Base-by-base conservation (phyloP, 2,888 invertebrate genomes). In the Drosophila anceps region DNA sequence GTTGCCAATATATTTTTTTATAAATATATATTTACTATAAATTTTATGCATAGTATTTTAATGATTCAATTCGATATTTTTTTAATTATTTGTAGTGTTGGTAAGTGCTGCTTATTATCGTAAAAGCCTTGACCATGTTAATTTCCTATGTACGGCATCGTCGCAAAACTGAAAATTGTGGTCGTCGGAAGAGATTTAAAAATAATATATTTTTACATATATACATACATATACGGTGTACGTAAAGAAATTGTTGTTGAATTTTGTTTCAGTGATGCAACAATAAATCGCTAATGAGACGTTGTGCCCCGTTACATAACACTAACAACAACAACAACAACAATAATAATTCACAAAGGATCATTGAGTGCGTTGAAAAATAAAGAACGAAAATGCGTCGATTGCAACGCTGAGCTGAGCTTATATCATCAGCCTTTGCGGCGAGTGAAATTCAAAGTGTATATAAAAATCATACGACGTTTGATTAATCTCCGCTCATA, bases 101-200 rank as follows among this genome's bases (percentile, higher is more conserved):
- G 75, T 66, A 78, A 80, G 57, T 76, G 67, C 63, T 58, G 31
- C 60, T 51, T 51, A 68, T 78, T 78, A 62, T 46, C 81, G 72
- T 70, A 61, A 55, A 27, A 76, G 76, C 82, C 87, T 84, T 89
- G 87, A 61, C 84, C 87, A 79, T 87, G 74, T 72, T 89, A 72
- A 89, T 89, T 70, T 69, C 44, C 59, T 37, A 57, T 20, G 48
- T 74, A 84, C 89, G 84, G 74, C 68, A 67, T 35, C 13, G 48
- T 55, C 58, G 27, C 57, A 69, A 73, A 81, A 84, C 76, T 79
- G 79, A 84, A 84, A 87, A 76, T 81, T 71, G 66, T 78, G 59
- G 41, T 24, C n/a, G 33, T 53, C 60, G 44, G 46, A 39, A 39
- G 54, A 67, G 60, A 67, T 71, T 67, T 68, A 67, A 67, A 74